Base-by-base conservation (phyloP, 2,888 invertebrate genomes). In the Saturnia japonica region DNA sequence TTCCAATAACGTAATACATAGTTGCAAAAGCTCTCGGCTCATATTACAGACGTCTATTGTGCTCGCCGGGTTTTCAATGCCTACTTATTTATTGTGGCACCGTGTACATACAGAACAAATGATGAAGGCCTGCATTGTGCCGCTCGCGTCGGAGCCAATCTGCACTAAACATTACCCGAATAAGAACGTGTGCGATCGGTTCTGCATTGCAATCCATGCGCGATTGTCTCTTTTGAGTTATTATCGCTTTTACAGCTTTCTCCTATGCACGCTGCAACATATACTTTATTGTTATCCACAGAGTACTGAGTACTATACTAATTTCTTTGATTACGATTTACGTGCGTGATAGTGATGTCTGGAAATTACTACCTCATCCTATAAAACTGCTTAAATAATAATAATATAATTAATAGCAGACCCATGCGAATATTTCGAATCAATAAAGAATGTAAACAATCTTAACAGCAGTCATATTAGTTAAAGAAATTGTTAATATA, bases 71-170 rank as follows among this genome's bases (percentile, higher is more conserved):
- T 64, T 64, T 19, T 22, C 64, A 64, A 7, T n/a, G n/a, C 40
- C 40, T 57, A 57, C 25, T 57, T 57, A 57, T 68, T 68, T 60
- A 60, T 69, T 60, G 60, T 51, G 25, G 9, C 60, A 57, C 25
- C 60, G 57, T 42, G 40, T 25, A 64, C 64, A 64, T 54, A 42
- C 60, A 34, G 69, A 34, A 69, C 25, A 69, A 69, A 69, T 60
- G 69, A 60, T 69, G 60, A 69, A 69, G 43, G 22, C 57, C 25
- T 42, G 43, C 69, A 69, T 42, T 60, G 69, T 60, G 42, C 22
- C 54, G 22, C 34, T 40, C 64, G 19, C 40, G 40, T 40, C 16
- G n/a, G 40, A 64, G 7, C 1, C 64, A 64, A 64, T 40, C 64
- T 64, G 19, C 9, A 64, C 64, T 64, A 40, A 40, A 16, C 34